Evolutionary conservation across 2,113 vertebrate genomes (phyloP), one percentile per base, ranked within the genome.

Genomic region (Promerops cafer): DNA sequence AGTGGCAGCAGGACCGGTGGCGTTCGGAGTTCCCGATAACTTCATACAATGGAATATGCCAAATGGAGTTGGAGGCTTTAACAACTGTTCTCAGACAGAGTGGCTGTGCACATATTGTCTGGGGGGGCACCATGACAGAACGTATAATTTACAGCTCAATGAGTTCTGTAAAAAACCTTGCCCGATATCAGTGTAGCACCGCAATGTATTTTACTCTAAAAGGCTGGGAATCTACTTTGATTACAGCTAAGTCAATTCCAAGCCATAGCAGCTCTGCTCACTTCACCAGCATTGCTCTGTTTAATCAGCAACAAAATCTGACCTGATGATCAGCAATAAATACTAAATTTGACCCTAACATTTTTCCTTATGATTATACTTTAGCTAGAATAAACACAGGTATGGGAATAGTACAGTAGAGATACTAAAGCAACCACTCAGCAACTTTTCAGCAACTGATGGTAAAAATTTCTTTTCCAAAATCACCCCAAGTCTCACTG

Each of bases 51-150:
- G 91, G 87, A 70, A 85, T 37, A 6, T 42, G 54, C 70, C 63
- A 85, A 95, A 79, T 52, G 70, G 69, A 45, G 57, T 3, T 71
- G 78, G 84, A 94, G 37, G 84, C 70, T 96, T 94, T 93, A 89
- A 54, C 77, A 59, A 64, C 79, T 44, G 81, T 1, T 0, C 44
- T 93, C 88, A 87, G 84, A 81, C 81, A 87, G 82, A 93, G 77
- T n/a, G 71, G 94, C 49, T 63, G 68, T 64, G 69, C 69, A 49
- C 53, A 56, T 44, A 83, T 89, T 94, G 93, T 96, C 89, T 57
- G 39, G 71, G 88, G 87, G 82, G 68, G 63, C 65, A 92, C 74
- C 37, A 9, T 66, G 93, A 94, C 90, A 94, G 68, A 85, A 87
- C 3, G 0, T 54, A 33, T 95, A 45, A 91, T 89, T 93, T 80